phyloP scores from a whole-genome alignment of 1,140 invertebrate species.

The Oryzaephilus surinamensis region DNA sequence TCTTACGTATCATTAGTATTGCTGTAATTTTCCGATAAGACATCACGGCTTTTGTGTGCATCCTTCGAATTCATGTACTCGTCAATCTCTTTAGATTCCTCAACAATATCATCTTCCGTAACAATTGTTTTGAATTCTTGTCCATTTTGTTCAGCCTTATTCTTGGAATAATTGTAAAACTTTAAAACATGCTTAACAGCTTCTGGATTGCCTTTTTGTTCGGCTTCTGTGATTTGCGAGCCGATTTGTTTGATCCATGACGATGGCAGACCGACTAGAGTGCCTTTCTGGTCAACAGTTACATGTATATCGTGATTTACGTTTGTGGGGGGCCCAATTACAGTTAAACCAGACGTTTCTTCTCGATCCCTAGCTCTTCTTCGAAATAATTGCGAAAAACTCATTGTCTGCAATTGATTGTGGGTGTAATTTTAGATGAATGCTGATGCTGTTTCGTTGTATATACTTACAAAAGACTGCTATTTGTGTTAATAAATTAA shows the following conservation, averaged over 20 bases:
- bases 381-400: no score
- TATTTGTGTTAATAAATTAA: no score
- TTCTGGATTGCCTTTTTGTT: conserved; percentile 85
- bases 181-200: conserved; percentile 85
- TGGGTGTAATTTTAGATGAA: no score
- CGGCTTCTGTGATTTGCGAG: conserved; percentile 75
- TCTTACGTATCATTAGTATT: no score
- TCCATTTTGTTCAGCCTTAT: conserved; percentile 51
- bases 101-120: conserved; percentile 63
- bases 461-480: no score
- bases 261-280: conserved; percentile 65
- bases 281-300: conserved; percentile 63
- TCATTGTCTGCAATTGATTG: no score
- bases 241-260: conserved; percentile 65
- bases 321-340: conserved; percentile 61
- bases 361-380: background rate
- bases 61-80: conserved; percentile 58
- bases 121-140: conserved; percentile 68
- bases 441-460: no score
- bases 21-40: conserved; percentile 39
- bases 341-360: background rate
- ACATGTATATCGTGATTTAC: conserved; percentile 76
- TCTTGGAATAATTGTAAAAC: conserved; percentile 81
- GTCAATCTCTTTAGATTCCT: conserved; percentile 68
- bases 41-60: conserved; percentile 50